Conservation (phyloP, 2,113 vertebrate species). For the Nibea albiflora region DNA sequence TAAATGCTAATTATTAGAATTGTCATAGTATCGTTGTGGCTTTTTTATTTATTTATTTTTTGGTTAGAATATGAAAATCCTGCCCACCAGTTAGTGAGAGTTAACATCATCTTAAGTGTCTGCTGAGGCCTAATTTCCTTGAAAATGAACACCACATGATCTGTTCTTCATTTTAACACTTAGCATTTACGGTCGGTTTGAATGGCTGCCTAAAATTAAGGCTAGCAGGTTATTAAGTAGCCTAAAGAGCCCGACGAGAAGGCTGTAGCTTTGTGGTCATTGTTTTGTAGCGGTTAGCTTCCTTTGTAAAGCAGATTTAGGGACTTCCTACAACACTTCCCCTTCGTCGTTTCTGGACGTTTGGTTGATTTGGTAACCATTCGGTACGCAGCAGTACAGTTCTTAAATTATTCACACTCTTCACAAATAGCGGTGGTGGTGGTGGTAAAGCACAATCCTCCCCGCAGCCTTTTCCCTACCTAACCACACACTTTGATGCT, state of each 20-base stretch:
- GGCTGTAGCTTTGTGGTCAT: not conserved
- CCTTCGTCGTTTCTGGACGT: not conserved
- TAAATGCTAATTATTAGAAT: slow-evolving; percentile 14
- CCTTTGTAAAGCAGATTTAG: not conserved
- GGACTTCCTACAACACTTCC: not conserved
- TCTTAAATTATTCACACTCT: slow-evolving; percentile 5
- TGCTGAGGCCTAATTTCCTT: not conserved
- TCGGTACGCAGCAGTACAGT: not conserved
- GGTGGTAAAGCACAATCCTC: slow-evolving; percentile 3
- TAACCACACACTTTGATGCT: slow-evolving; percentile 36
- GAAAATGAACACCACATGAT: not conserved
- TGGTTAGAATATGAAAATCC: not conserved
- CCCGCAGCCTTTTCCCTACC: slow-evolving; percentile 10
- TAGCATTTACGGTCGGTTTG: not conserved
- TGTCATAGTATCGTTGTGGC: not conserved
- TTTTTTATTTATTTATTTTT: too few relatives aligned
- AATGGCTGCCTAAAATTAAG: not conserved
- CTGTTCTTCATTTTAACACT: not conserved
- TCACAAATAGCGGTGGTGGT: not conserved
- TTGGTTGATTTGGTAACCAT: not conserved
- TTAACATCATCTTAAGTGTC: not conserved
- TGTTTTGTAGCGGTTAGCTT: not conserved
- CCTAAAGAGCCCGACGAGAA: not conserved
- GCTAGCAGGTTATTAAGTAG: not conserved
- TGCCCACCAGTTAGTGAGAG: not conserved